Conservation (phyloP, 2,797 vertebrate species). For the Myripristis jacobus region DNA sequence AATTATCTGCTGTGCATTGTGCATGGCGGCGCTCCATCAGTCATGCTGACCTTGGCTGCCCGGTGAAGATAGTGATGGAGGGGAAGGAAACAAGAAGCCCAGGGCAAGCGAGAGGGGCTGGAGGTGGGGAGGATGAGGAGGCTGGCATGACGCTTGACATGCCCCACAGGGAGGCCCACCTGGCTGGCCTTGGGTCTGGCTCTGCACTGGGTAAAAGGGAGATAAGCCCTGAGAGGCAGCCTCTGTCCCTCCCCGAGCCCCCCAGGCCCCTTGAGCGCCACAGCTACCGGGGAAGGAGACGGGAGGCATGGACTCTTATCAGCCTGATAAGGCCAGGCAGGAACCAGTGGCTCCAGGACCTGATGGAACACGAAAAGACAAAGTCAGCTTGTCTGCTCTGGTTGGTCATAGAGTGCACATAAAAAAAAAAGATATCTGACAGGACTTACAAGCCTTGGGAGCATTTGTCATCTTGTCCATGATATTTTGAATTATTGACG, state of each 20-base stretch:
- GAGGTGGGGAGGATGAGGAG: conserved; percentile 4
- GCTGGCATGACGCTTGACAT: conserved; percentile 52
- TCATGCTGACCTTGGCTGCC: conserved; percentile 48
- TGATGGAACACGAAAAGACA: conserved; percentile 50
- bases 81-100: conserved; percentile 28
- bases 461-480: conserved; percentile 2
- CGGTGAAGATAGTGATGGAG: conserved; percentile 61
- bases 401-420: conserved; percentile 7
- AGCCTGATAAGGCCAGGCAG: conserved; percentile 69
- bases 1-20: conserved; percentile 41
- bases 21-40: conserved; percentile 2
- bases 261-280: conserved; percentile 36
- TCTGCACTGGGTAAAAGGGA: conserved; percentile 45
- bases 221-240: conserved; percentile 75
- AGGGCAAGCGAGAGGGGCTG: conserved; percentile 13
- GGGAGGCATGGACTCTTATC: conserved; percentile 70
- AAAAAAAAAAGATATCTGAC: background rate
- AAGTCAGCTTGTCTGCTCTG: conserved; percentile 49
- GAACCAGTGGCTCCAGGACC: conserved; percentile 61
- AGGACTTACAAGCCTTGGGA: conserved; percentile 8
- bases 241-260: conserved; percentile 52
- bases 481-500: conserved; percentile 8
- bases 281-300: conserved; percentile 50
- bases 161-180: conserved; percentile 66
- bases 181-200: conserved; percentile 68